Evolutionary conservation across 2,888 invertebrate genomes (phyloP), one percentile per base, ranked within the genome.

Genomic region (Chrysolina haemoptera): DNA sequence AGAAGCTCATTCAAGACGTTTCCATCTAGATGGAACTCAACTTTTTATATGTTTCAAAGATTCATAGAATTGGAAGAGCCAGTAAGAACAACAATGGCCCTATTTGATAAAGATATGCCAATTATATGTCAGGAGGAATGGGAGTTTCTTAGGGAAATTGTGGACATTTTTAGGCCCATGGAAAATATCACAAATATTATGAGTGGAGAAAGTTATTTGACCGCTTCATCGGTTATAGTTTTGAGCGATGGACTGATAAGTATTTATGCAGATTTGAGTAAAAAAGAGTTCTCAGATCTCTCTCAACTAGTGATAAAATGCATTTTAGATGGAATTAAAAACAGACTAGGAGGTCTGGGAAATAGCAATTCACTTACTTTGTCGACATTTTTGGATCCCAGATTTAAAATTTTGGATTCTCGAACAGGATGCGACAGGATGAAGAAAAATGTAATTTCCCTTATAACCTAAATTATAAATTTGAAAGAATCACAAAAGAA

Each of bases 21-120:
- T 27, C 62, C n/a, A n/a, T n/a, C n/a, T n/a, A n/a, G n/a, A n/a
- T n/a, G n/a, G n/a, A n/a, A n/a, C n/a, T n/a, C n/a, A n/a, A 79
- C 78, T 2, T 80, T 75, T 55, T 78, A 79, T 65, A 81, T 81
- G 81, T 5, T 79, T 16, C n/a, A n/a, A 74, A 80, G 41, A 69
- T 78, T 82, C 73, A 16, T 71, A 6, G 68, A 73, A 59, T 46
- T 80, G 4, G 74, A 79, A 71, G 73, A 77, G 27, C 66, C 76
- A 9, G 59, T 82, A 14, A 46, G 78, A 68, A 73, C 75, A 14
- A 77, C 80, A 43, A 68, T 82, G 22, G 80, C 77, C 14, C 66
- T 77, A 27, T 11, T 80, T 43, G n/a, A n/a, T n/a, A n/a, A n/a
- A n/a, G n/a, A n/a, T n/a, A n/a, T n/a, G n/a, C n/a, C n/a, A n/a